phyloP scores from a whole-genome alignment of 2,113 vertebrate species.

The Cavia aperea region DNA sequence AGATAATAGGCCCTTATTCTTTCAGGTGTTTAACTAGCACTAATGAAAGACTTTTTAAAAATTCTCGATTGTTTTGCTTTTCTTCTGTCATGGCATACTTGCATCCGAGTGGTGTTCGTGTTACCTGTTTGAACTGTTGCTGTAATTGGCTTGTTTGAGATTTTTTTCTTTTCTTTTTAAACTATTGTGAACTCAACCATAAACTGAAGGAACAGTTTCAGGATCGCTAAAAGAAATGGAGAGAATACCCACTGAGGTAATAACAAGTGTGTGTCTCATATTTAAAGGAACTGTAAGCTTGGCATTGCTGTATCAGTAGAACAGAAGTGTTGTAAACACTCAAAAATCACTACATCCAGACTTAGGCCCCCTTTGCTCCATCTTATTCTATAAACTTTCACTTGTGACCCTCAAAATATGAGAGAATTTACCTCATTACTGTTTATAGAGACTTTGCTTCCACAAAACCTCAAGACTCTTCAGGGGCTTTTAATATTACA shows the following conservation, averaged over 20 bases:
- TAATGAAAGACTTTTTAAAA: not conserved
- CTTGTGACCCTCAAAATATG: conserved; percentile 50
- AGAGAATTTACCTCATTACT: conserved; percentile 63
- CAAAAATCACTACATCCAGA: conserved; percentile 53
- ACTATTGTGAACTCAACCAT: conserved; percentile 50
- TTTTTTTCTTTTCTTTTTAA: conserved; percentile 40
- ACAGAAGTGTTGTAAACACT: conserved; percentile 64
- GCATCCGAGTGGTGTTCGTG: conserved; percentile 7
- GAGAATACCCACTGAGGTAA: conserved; percentile 51
- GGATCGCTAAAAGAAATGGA: conserved; percentile 57
- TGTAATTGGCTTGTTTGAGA: conserved; percentile 45
- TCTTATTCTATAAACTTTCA: conserved; percentile 51
- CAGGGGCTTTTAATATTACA: conserved; percentile 54
- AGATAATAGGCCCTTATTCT: not conserved
- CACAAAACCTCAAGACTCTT: conserved; percentile 53
- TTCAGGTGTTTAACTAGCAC: not conserved
- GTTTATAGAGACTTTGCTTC: conserved; percentile 61
- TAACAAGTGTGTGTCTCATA: conserved; percentile 47
- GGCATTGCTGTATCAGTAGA: conserved; percentile 43
- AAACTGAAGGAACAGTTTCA: conserved; percentile 53
- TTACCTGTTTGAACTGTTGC: conserved; percentile 6
- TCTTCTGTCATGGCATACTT: not conserved
- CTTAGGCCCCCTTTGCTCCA: conserved; percentile 28
- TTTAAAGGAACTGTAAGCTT: conserved; percentile 59
- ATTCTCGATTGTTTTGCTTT: not conserved